These are phyloP conservation scores for Gryllus longicercus DNA, from an alignment of 2,888 invertebrate genomes.

Conservation along the genomic window DNA sequence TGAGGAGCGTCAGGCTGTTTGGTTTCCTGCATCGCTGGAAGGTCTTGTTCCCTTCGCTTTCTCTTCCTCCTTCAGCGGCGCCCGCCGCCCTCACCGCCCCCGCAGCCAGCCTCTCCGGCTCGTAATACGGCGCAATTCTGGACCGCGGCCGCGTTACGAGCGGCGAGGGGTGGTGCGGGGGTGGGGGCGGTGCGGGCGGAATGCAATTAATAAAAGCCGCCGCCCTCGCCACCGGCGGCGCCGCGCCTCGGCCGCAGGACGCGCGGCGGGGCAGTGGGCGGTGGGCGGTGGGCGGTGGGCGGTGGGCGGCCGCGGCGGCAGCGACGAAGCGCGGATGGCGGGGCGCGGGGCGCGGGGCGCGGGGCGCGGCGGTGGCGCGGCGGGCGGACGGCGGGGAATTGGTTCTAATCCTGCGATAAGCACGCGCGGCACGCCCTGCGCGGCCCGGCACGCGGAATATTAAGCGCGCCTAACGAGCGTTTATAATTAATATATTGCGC, in stretches of 20 bases:
- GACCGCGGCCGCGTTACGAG: neutral
- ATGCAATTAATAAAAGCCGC: constrained; percentile 8
- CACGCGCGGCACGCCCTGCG: constrained; percentile 2
- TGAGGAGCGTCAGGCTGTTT: too few relatives aligned
- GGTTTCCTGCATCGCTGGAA: neutral
- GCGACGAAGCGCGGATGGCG: neutral
- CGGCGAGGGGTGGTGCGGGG: neutral
- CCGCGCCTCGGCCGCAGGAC: neutral
- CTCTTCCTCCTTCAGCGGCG: neutral
- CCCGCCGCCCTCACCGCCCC: neutral
- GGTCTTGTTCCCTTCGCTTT: neutral
- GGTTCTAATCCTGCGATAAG: constrained; percentile 17
- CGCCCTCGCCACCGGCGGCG: neutral
- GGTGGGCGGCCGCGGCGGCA: neutral
- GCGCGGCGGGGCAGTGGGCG: too few relatives aligned
- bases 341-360: neutral
- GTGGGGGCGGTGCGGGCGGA: neutral
- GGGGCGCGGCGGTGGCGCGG: neutral
- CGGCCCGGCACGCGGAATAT: neutral
- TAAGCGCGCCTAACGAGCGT: constrained; percentile 11
- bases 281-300: too few relatives aligned
- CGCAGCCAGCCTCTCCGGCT: neutral
- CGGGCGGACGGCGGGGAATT: neutral
- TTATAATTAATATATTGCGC: constrained; percentile 17
- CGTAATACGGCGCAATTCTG: neutral